Conservation (phyloP, 2,797 vertebrate species). For the Chloroceryle amazona region DNA sequence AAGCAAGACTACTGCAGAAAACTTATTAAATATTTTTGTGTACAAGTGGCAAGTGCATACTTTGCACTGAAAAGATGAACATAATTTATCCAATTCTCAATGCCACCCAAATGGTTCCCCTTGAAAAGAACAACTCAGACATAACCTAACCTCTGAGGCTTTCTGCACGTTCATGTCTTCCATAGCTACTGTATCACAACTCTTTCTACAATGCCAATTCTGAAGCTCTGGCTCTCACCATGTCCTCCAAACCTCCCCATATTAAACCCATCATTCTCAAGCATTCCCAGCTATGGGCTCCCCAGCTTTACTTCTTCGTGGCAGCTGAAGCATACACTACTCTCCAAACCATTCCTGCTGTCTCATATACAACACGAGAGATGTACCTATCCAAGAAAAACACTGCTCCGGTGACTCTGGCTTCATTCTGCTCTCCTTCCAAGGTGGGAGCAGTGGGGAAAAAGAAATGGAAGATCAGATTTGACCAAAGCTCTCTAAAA, state of each 20-base stretch:
- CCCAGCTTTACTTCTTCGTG: neutral
- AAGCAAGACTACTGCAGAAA: neutral
- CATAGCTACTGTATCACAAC: neutral
- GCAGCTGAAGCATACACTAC: neutral
- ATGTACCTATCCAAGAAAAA: neutral
- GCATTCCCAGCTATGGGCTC: neutral
- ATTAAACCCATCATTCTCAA: neutral
- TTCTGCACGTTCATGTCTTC: neutral
- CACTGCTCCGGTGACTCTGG: neutral
- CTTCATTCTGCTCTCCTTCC: neutral
- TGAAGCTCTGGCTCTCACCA: neutral
- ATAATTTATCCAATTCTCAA: neutral
- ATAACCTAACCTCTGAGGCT: neutral
- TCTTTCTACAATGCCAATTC: neutral
- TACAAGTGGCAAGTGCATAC: neutral
- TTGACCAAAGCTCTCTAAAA: neutral
- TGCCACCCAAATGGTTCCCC: neutral
- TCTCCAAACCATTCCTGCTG: neutral
- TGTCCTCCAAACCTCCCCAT: neutral
- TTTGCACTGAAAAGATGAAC: neutral
- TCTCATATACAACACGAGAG: neutral
- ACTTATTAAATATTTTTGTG: neutral
- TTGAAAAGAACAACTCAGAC: neutral
- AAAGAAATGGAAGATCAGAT: neutral
- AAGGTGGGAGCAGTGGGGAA: neutral